Base-by-base conservation (phyloP, 2,888 invertebrate genomes). In the Drosophila algonquin region DNA sequence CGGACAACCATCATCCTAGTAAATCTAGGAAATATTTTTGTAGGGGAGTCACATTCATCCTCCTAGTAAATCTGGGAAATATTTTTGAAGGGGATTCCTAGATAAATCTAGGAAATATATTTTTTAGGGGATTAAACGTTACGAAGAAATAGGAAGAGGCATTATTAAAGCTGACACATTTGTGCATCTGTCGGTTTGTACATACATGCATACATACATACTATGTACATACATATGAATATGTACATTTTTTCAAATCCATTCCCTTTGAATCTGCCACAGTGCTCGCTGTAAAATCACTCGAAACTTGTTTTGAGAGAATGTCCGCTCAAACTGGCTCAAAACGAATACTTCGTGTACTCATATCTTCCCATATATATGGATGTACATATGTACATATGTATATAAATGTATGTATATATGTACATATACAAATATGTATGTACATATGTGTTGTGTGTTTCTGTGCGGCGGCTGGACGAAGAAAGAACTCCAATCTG, bases 291-390 rank as follows among this genome's bases (percentile, higher is more conserved):
- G 44, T 21, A 35, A 72, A 56, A 10, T n/a, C 73, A 63, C 70
- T 70, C 73, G 52, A 70, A 70, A 70, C 70, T 63, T 72, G 70
- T 70, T 65, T 70, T 72, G 50, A 63, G 52, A 52, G 56, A 55
- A 32, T 32, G 35, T 47, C 16, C 10, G 21, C 60, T 47, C 71
- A 50, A 72, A 72, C 61, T 45, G 52, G 72, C 61, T 69, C 62
- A 72, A 62, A 45, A 71, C 71, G 68, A 59, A 46, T 24, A 44
- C 63, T 46, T 72, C 35, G 52, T 55, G 63, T 55, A 63, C 40
- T 24, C 12, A 45, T 44, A n/a, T 10, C 5, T 56, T 16, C 18
- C 9, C 2, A 9, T 3, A 30, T n/a, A 52, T 40, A 14, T 2
- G 6, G 7, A 40, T 14, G 14, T 14, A 40, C 2, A 40, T 14